Base-by-base conservation (phyloP, 2,113 vertebrate species). In the Paramisgurnus dabryanus region DNA sequence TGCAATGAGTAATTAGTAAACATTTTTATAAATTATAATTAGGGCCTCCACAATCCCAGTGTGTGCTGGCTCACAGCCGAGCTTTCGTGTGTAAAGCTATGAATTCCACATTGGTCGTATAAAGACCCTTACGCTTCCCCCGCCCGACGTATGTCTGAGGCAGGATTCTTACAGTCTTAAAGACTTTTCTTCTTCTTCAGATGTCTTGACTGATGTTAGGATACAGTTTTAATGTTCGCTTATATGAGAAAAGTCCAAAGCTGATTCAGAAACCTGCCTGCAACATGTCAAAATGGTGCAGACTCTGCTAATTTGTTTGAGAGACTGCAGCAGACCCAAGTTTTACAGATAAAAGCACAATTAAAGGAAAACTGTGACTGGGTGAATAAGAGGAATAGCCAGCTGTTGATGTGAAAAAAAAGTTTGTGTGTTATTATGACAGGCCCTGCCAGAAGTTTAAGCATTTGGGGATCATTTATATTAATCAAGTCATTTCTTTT, bases 41-140 rank as follows among this genome's bases (percentile, higher is more conserved):
- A 90, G 85, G 63, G 79, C 72, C 67, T 86, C 80, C 71, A 69
- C 80, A 86, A 87, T 82, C 63, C 83, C 88, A 70, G 84, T 87
- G 89, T 82, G 89, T 91, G 90, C 89, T 84, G 88, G 91, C 91
- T 88, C 89, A 88, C 82, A 84, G 87, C 85, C 88, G 82, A 91
- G 69, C 57, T 71, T 91, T 91, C 91, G 91, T 93, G 89, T 87
- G 87, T 88, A 86, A 90, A 89, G 87, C 83, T 17, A 41, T 70
- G 8, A 65, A 66, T 73, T 73, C 43, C 71, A 76, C 61, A 27
- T 67, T 17, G 1, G 27, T 49, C 27, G 27, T 64, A 43, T 73
- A 49, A 63, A 75, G 58, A 9, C 41, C 34, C n/a, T 47, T 41
- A 47, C 55, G 40, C 22, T 7, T 47, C 58, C 41, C 43, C 18